A percentile compares a stretch with the other conserved stretches of the same genome.
Conservation (phyloP, 37 sponge, comb jelly and placozoan genomes). For the Hexactinellida sp. region DNA sequence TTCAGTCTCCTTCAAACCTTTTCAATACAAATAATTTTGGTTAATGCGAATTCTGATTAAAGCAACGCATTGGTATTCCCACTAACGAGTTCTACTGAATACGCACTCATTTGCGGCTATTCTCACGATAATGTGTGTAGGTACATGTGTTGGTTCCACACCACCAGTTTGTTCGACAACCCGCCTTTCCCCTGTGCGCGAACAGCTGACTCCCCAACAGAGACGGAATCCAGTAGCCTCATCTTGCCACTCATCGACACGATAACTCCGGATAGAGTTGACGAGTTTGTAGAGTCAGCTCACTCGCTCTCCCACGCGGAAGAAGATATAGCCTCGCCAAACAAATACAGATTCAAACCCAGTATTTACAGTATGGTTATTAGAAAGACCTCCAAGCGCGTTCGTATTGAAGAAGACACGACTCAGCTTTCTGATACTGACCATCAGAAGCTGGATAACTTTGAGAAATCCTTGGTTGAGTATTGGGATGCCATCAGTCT, state of each 20-base stretch:
- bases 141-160: neutral
- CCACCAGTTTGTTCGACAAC: neutral
- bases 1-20: too few relatives aligned
- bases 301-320: neutral
- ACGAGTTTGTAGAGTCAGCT: conserved; percentile 10
- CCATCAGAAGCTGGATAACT: neutral
- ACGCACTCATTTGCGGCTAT: neutral
- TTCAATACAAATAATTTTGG: too few relatives aligned
- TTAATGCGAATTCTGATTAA: too few relatives aligned
- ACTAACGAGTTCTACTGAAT: too few relatives aligned
- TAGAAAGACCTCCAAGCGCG: neutral
- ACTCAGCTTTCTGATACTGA: neutral
- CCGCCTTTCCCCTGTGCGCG: neutral
- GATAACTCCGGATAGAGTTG: neutral
- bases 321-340: neutral
- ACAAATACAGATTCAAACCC: neutral
- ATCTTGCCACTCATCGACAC: neutral
- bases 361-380: neutral
- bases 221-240: neutral
- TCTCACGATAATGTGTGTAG: neutral
- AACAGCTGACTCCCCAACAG: neutral
- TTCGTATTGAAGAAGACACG: neutral
- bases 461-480: neutral
- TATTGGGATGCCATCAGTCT: neutral
- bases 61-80: too few relatives aligned